A percentile compares a stretch with the other conserved stretches of the same genome.
phyloP scores from a whole-genome alignment of 2,888 invertebrate genomes.

The Hedychridium roseum region DNA sequence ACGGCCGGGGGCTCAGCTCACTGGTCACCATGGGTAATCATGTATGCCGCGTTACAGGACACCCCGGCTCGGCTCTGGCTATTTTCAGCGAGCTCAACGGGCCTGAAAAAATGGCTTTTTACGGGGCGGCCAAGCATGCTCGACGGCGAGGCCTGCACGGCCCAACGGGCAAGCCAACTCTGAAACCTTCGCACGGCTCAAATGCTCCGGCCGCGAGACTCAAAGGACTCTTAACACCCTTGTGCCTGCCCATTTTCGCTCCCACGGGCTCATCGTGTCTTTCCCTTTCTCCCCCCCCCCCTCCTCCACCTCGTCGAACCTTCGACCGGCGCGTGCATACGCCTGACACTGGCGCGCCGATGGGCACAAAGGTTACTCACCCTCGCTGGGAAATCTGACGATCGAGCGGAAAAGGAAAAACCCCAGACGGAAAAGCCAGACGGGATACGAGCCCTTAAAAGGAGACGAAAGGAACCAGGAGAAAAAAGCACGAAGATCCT shows the following conservation, averaged over 20 bases:
- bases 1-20: constrained; percentile 50
- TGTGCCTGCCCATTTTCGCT: constrained; percentile 22
- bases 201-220: constrained; percentile 48
- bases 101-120: constrained; percentile 49
- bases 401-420: no score
- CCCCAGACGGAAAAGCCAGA: no score
- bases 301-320: constrained; percentile 5
- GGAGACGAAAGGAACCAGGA: no score
- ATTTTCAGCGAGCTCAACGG: constrained; percentile 41
- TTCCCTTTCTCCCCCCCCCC: neutral
- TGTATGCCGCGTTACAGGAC: constrained; percentile 43
- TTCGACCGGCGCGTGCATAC: neutral
- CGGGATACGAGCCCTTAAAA: no score
- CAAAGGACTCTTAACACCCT: constrained; percentile 53
- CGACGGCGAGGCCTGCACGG: constrained; percentile 1
- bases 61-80: constrained; percentile 16
- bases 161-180: constrained; percentile 21
- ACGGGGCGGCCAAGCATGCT: constrained; percentile 45
- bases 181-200: constrained; percentile 54
- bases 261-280: neutral
- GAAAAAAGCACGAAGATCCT: no score
- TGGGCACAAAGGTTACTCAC: no score
- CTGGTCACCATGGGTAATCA: constrained; percentile 56
- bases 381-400: no score
- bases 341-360: neutral